Evolutionary conservation across 2,113 vertebrate genomes (phyloP), one percentile per base, ranked within the genome.

Genomic region (Pelecanus crispus): DNA sequence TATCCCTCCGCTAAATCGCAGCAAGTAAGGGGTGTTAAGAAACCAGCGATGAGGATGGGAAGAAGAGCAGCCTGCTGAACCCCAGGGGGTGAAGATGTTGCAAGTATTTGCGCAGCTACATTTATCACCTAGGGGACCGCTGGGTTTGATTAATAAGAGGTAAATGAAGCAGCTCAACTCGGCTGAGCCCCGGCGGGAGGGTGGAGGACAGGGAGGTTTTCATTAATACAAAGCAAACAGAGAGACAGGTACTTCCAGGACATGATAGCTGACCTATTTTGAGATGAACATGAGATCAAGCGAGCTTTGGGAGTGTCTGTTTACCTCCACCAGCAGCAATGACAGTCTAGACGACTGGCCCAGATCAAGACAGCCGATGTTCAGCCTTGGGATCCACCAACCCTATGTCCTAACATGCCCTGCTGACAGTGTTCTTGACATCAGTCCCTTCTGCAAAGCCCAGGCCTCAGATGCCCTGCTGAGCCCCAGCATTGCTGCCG

Each of bases 381-480:
- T 86, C 44, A 81, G 52, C 28, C 56, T 44, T 32, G 31, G 28
- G 24, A 77, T 53, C 32, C 68, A 71, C 13, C 65, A 66, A 3
- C 12, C 7, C 28, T 32, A 13, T 3, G 17, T 18, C 71, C 50
- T 28, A 21, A 91, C 0, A 1, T 53, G n/a, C 19, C 63, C 67
- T 66, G 16, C n/a, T 42, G 66, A 19, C 61, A 34, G 38, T 0
- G 1, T 20, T 47, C 50, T 56, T n/a, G 29, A 45, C 26, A 32
- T 8, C 59, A 32, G n/a, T 6, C 17, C 53, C 36, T 77, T 58
- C 62, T 58, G 28, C 53, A 52, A 73, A 65, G 3, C 28, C 10
- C 29, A n/a, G 19, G 14, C 68, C 29, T 44, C 0, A 0, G 56
- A 70, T 40, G 9, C 2, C 4, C 14, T 2, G 1, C 6, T 52